Base-by-base conservation (phyloP, 2,797 vertebrate genomes). In the Argentina silus region DNA sequence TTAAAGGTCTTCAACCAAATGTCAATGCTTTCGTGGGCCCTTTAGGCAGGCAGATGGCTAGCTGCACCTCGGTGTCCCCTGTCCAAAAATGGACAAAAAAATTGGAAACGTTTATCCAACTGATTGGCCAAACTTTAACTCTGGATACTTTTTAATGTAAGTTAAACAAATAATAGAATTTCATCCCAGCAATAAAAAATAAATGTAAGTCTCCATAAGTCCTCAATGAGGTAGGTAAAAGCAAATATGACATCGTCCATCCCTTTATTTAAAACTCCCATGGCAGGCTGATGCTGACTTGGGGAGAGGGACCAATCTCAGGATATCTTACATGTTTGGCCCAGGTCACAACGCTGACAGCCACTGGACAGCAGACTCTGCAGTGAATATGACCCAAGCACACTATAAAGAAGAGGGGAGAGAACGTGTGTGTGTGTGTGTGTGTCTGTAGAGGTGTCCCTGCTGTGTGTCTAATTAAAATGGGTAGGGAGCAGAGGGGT, bases 401-500 rank as follows among this genome's bases (percentile, higher is more conserved):
- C 56, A 86, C 86, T 87, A 89, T 80, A 81, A 89, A 82, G 77
- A 69, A 84, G 79, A 78, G 77, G 82, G 85, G 55, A 67, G 53
- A 43, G 56, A 60, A 45, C 15, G 75, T 77, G 78, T 65, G 6
- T 6, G 64, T 71, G 75, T 61, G 70, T 74, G 60, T 27, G 48
- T 42, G 66, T 55, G 51, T 69, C 65, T 77, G 85, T 79, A 42
- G 45, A 50, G 14, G 85, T 19, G 17, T 82, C 88, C 95, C 95
- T 87, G 93, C 95, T 94, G 95, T 92, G 96, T 95, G 88, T 92
- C 93, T 96, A 96, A 97, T 97, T 96, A 97, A 96, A 94, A 93
- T 93, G 86, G 87, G 81, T 87, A 90, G 86, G 87, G 90, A 89
- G 92, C 94, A 89, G 94, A 95, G 94, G 93, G 88, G 89, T 90